phyloP scores from a whole-genome alignment of 2,113 vertebrate species.

The Dasyurus viverrinus region DNA sequence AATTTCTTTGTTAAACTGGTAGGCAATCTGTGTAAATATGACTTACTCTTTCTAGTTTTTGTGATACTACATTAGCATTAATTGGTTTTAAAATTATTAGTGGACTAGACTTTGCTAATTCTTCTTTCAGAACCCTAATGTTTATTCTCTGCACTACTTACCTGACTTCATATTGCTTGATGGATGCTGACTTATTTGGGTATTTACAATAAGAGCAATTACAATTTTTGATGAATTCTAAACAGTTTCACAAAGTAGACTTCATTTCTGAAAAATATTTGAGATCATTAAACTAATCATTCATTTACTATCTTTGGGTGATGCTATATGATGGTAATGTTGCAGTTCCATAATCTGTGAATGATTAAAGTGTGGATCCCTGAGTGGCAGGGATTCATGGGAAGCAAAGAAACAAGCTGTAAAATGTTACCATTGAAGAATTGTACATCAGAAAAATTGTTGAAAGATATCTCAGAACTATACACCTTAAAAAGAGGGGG shows the following conservation, averaged over 20 bases:
- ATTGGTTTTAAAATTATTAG: neutral
- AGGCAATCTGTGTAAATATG: constrained; percentile 2
- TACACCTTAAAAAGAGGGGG: neutral
- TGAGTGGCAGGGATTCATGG: neutral
- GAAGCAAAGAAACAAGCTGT: neutral
- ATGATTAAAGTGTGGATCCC: neutral
- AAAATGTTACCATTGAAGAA: neutral
- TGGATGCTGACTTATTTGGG: neutral
- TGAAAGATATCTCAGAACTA: neutral
- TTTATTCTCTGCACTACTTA: constrained; percentile 2
- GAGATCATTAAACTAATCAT: neutral
- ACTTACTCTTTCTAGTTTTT: neutral
- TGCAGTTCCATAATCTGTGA: neutral
- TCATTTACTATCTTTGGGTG: neutral
- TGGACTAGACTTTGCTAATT: neutral
- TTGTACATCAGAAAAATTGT: neutral
- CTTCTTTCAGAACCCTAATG: neutral
- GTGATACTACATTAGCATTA: neutral
- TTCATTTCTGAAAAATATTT: neutral
- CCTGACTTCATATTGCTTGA: neutral
- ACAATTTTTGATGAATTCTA: neutral
- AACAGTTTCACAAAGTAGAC: neutral
- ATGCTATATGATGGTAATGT: neutral
- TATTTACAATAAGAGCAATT: neutral
- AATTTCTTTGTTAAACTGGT: neutral